Base-by-base conservation (phyloP, 2,888 invertebrate species). In the Harmothoe impar region DNA sequence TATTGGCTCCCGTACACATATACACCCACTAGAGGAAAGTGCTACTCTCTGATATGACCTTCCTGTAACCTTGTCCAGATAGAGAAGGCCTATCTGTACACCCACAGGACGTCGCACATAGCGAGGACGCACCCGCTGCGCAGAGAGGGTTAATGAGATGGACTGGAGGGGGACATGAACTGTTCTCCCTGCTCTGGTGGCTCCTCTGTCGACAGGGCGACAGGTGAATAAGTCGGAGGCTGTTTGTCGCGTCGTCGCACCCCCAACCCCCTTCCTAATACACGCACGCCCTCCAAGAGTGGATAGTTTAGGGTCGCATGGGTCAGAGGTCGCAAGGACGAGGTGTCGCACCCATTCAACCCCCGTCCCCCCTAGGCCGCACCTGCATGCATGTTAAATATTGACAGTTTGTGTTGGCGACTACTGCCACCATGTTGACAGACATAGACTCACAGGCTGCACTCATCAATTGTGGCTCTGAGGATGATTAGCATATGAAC, bases 261-360 rank as follows among this genome's bases (percentile, higher is more conserved):
- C 77, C 62, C 25, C n/a, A n/a, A 62, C 62, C 62, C 62, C 62
- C 62, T 12, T 25, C 62, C 62, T 17, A 20, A 23, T 17, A 23
- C 62, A 43, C 43, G 43, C 43, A 43, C 43, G 10, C 10, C 43
- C 43, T 43, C 43, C 43, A 43, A 43, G 43, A 62, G 62, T 72
- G 72, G 72, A 72, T 72, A 72, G 72, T 72, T 72, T 72, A 72
- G 72, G 72, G 72, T 72, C 72, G 72, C 25, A 15, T 25, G 72
- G 72, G 72, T 29, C 72, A 72, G 72, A 72, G 72, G 72, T 72
- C 29, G 29, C 15, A 62, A 15, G n/a, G 72, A 25, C 72, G 72
- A 72, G 81, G 81, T 81, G 81, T 81, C 81, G 81, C 35, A 17
- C 81, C 23, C 35, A 81, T 81, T 81, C 81, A 81, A 43, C 25